These are phyloP conservation scores for Ostrea edulis DNA, from an alignment of 1,140 invertebrate genomes.

Conservation along the genomic window DNA sequence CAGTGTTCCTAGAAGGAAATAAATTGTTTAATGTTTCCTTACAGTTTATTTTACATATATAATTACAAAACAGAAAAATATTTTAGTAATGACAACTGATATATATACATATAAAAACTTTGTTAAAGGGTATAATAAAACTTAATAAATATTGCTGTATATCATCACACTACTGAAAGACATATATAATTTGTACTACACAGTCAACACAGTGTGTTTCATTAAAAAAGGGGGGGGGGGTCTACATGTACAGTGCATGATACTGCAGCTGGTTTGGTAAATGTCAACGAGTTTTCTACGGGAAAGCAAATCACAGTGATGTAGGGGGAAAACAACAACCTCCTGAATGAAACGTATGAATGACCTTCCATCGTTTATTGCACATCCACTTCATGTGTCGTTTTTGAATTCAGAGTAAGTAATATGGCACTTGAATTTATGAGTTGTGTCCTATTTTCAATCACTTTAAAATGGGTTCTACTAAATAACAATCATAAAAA, in stretches of 20 bases:
- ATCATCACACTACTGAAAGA: background rate
- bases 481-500: background rate
- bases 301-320: background rate
- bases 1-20: background rate
- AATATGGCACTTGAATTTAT: conserved; percentile 16
- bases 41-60: background rate
- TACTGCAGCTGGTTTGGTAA: background rate
- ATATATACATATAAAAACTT: conserved; percentile 26
- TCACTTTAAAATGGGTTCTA: background rate
- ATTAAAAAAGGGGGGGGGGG: background rate
- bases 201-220: background rate
- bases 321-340: background rate
- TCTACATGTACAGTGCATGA: background rate
- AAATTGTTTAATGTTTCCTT: background rate
- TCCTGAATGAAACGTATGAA: background rate
- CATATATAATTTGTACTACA: background rate
- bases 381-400: background rate
- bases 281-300: background rate
- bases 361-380: background rate
- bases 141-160: conserved; percentile 33
- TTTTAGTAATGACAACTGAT: background rate
- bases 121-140: background rate
- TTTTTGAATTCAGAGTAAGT: background rate
- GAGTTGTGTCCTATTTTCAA: background rate
- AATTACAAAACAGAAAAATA: background rate